Conservation (phyloP, 2,113 vertebrate genomes). For the Chaenocephalus aceratus region DNA sequence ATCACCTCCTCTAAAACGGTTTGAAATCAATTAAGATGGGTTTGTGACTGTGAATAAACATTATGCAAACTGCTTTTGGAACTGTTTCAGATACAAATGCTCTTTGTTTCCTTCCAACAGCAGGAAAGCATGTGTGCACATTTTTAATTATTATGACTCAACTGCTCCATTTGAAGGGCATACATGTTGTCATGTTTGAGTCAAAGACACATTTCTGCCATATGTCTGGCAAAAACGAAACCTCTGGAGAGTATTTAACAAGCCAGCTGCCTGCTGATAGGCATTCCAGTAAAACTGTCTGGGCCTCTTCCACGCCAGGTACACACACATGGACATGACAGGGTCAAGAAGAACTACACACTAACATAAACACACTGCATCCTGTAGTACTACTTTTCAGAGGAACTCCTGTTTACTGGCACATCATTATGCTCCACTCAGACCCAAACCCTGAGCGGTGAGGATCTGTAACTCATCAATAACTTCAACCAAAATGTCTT, state of each 20-base stretch:
- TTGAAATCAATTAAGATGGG: background rate
- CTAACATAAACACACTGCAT: background rate
- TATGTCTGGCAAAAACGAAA: slow-evolving; percentile 29
- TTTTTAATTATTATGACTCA: slow-evolving; percentile 34
- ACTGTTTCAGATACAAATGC: background rate
- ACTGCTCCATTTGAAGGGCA: slow-evolving; percentile 19
- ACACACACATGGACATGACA: slow-evolving; percentile 42
- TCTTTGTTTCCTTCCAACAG: slow-evolving; percentile 21
- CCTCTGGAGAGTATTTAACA: slow-evolving; percentile 54
- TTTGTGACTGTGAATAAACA: background rate
- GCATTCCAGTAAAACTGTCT: slow-evolving; percentile 62
- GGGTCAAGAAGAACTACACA: slow-evolving; percentile 15
- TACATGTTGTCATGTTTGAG: slow-evolving; percentile 33
- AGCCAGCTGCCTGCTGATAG: slow-evolving; percentile 58
- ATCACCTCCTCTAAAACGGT: background rate
- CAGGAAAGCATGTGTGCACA: slow-evolving; percentile 26
- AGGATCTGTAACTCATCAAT: background rate
- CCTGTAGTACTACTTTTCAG: background rate
- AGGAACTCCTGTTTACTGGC: background rate
- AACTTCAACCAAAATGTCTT: background rate
- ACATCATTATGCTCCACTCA: background rate
- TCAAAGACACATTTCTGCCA: slow-evolving; percentile 22
- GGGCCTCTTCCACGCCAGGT: slow-evolving; percentile 43
- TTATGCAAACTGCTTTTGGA: background rate
- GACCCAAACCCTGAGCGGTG: background rate